A percentile compares a stretch with the other conserved stretches of the same genome.
Evolutionary conservation across 2,113 vertebrate genomes (phyloP).

Genomic region (Actenoides hombroni): DNA sequence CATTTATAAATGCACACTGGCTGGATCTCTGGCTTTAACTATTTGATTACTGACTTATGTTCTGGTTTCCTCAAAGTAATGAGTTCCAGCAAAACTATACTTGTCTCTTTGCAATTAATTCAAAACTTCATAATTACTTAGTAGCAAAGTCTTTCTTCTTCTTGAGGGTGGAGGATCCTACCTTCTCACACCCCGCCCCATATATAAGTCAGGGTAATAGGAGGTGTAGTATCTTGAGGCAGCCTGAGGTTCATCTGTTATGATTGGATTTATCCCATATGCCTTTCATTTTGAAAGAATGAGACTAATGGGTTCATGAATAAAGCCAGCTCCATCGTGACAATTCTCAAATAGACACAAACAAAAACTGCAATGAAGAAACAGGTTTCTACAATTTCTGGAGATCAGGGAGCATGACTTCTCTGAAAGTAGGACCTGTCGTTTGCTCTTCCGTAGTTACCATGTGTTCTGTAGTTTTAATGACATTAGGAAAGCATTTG

Average conservation of each 20-base stretch:
- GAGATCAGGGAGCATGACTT: not conserved
- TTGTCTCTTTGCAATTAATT: not conserved
- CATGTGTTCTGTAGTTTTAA: not conserved
- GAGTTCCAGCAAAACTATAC: not conserved
- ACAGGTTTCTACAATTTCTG: not conserved
- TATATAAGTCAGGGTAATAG: not conserved
- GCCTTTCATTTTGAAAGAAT: not conserved
- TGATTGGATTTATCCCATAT: not conserved
- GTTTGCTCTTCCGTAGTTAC: not conserved
- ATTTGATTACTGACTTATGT: not conserved
- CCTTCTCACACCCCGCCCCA: fast-evolving
- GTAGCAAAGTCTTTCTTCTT: not conserved
- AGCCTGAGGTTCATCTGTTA: not conserved
- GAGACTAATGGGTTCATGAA: not conserved
- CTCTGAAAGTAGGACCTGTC: not conserved
- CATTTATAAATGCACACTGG: not conserved
- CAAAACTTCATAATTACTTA: not conserved
- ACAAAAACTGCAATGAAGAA: not conserved
- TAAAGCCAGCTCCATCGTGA: not conserved
- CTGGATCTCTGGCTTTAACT: not conserved
- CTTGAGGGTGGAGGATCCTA: not conserved
- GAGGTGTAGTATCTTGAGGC: not conserved
- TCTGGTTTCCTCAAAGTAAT: not conserved
- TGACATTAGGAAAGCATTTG: not conserved
- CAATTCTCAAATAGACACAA: not conserved